phyloP scores from a whole-genome alignment of 2,888 invertebrate genomes.

The Crepidodera aurea region DNA sequence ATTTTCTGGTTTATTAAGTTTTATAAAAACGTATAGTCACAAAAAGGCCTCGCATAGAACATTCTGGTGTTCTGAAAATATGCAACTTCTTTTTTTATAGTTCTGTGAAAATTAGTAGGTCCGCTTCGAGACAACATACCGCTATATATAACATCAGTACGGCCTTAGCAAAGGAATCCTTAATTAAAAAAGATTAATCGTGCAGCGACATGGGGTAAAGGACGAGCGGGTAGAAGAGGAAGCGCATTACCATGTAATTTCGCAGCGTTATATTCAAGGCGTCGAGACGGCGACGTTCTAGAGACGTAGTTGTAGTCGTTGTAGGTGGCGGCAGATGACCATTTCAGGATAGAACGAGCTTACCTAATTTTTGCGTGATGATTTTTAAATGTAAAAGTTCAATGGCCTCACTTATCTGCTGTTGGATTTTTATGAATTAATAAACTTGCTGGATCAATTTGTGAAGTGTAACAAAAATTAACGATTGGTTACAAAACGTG shows the following conservation, averaged over 20 bases:
- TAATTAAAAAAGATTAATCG: slow-evolving; percentile 37
- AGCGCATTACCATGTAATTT: slow-evolving; percentile 23
- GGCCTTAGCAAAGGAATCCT: slow-evolving; percentile 24
- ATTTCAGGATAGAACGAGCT: not conserved
- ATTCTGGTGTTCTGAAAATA: too few relatives aligned
- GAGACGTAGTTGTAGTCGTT: slow-evolving; percentile 8
- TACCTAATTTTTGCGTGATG: not conserved
- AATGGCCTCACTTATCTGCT: not conserved
- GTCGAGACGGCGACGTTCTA: slow-evolving; percentile 18
- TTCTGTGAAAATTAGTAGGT: not conserved
- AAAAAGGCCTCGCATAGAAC: too few relatives aligned
- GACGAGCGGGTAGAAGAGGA: slow-evolving; percentile 1
- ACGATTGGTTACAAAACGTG: too few relatives aligned
- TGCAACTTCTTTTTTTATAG: too few relatives aligned
- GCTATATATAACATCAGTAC: not conserved
- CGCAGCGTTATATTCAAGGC: slow-evolving; percentile 10
- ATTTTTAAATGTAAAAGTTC: not conserved
- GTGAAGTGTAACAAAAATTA: too few relatives aligned
- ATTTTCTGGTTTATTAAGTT: too few relatives aligned
- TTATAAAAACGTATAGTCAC: too few relatives aligned
- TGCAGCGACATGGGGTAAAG: not conserved
- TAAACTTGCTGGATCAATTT: too few relatives aligned
- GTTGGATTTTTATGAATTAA: too few relatives aligned
- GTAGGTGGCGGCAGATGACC: slow-evolving; percentile 21
- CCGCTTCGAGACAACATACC: too few relatives aligned